Evolutionary conservation across 2,888 invertebrate genomes (phyloP), one percentile per base, ranked within the genome.

Genomic region (Julus scandinavius): DNA sequence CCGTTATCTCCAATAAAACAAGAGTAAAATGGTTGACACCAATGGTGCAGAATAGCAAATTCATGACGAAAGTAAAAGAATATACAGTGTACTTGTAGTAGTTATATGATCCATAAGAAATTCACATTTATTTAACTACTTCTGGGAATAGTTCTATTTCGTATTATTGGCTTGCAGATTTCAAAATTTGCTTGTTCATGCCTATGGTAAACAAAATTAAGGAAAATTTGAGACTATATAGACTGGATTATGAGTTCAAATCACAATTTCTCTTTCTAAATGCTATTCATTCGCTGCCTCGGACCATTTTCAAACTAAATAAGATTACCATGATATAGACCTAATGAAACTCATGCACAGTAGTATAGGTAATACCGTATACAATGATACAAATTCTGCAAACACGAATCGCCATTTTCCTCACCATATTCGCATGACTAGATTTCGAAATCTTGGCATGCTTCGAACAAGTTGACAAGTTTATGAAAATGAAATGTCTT

Each of bases 301-400:
- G 7, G 29, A 7, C 20, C 20, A 72, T 72, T 72, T 72, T 29
- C 20, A 6, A 7, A 11, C 72, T 72, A 72, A 20, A 72, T 9
- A 20, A 29, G 72, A 72, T 72, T 72, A 29, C 9, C 29, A 29
- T 72, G 72, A 63, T 11, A 63, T 63, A 29, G 29, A 29, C 72
- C 72, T 72, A 72, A 72, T 72, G 29, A 72, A 72, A 72, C 29
- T 20, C 72, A 72, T 72, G 72, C 72, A 11, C 72, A 72, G 72
- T 20, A n/a, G n/a, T n/a, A n/a, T n/a, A 72, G 7, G 72, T 20
- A 20, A 20, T 29, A 11, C 72, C 11, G 9, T 7, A 11, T 20
- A 20, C 63, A 72, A 72, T 72, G 72, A 20, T n/a, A 58, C 58
- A 58, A 54, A 54, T 58, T 58, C 58, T n/a, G 58, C 58, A n/a